A percentile compares a stretch with the other conserved stretches of the same genome.
Evolutionary conservation across 2,113 vertebrate genomes (phyloP).

Genomic region (Odocoileus hemionus): DNA sequence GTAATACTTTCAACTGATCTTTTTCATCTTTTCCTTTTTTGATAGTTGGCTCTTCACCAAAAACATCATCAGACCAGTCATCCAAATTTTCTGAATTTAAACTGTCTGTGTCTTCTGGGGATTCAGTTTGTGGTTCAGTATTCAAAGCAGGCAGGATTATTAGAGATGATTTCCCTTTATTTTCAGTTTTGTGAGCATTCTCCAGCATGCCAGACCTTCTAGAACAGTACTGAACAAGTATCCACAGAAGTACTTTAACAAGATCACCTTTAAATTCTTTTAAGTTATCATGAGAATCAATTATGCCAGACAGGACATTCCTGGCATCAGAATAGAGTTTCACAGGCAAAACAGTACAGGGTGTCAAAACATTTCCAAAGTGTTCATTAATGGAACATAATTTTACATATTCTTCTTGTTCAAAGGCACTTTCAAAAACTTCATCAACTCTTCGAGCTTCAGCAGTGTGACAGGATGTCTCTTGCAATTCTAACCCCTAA

Average conservation of each 20-base stretch:
- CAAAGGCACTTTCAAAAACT: slow-evolving; percentile 93
- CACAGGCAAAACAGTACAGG: slow-evolving; percentile 89
- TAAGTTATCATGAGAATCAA: slow-evolving; percentile 94
- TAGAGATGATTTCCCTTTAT: slow-evolving; percentile 30
- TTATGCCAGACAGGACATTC: slow-evolving; percentile 93
- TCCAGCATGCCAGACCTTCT: slow-evolving; percentile 74
- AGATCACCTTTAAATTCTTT: slow-evolving; percentile 94
- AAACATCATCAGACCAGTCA: slow-evolving; percentile 94
- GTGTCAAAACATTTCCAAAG: slow-evolving; percentile 92
- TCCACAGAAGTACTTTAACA: slow-evolving; percentile 92
- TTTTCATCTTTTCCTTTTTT: slow-evolving; percentile 83
- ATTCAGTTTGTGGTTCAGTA: slow-evolving; percentile 66
- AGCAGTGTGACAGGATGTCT: slow-evolving; percentile 96
- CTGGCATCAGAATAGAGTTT: slow-evolving; percentile 93
- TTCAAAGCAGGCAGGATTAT: slow-evolving; percentile 46
- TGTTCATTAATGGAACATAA: slow-evolving; percentile 89
- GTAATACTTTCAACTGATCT: slow-evolving; percentile 61
- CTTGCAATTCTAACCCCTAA: slow-evolving; percentile 96
- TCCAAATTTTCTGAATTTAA: slow-evolving; percentile 84
- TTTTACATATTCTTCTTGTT: slow-evolving; percentile 82
- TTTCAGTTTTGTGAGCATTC: slow-evolving; percentile 28
- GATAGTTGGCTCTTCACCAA: slow-evolving; percentile 85
- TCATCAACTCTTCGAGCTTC: slow-evolving; percentile 96
- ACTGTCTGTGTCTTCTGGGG: slow-evolving; percentile 83
- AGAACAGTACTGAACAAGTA: slow-evolving; percentile 88